Conservation (phyloP, 2,797 vertebrate genomes). For the Phoebastria nigripes region DNA sequence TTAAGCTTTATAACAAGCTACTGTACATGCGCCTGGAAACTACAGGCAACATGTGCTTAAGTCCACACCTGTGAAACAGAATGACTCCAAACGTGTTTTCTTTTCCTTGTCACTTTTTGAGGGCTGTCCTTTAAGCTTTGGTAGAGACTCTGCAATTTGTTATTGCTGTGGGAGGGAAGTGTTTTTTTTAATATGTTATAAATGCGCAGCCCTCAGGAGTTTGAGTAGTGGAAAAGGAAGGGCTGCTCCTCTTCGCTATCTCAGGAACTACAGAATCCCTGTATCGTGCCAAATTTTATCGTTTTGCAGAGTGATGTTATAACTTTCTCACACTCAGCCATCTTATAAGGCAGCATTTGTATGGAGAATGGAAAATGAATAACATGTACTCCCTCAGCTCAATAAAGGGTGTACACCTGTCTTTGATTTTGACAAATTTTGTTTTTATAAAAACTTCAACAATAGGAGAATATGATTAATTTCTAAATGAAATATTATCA, state of each 20-base stretch:
- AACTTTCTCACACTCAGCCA: conserved; percentile 24
- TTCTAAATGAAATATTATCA: background rate
- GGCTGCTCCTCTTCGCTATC: conserved; percentile 23
- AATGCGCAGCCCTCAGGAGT: background rate
- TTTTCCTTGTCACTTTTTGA: conserved; percentile 4
- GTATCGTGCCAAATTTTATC: conserved; percentile 9
- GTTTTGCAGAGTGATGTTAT: background rate
- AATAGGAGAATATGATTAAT: background rate
- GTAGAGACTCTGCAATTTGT: background rate
- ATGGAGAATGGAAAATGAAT: background rate
- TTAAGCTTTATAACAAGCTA: conserved; percentile 31
- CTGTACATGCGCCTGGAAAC: conserved; percentile 17
- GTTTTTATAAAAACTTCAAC: background rate
- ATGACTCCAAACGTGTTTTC: conserved; percentile 8
- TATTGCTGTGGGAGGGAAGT: conserved; percentile 17
- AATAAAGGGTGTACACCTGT: background rate
- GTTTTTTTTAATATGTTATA: background rate
- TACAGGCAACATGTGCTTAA: background rate
- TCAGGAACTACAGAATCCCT: background rate
- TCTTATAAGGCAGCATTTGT: background rate
- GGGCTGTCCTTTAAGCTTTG: background rate
- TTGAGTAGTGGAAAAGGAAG: conserved; percentile 46
- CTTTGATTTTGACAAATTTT: background rate
- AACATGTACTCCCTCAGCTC: background rate
- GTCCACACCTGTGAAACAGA: conserved; percentile 57